Percentiles rank a stretch among this genome's conserved stretches.
phyloP scores from a whole-genome alignment of 2,797 vertebrate genomes.

The Phyllotis vaccarum region DNA sequence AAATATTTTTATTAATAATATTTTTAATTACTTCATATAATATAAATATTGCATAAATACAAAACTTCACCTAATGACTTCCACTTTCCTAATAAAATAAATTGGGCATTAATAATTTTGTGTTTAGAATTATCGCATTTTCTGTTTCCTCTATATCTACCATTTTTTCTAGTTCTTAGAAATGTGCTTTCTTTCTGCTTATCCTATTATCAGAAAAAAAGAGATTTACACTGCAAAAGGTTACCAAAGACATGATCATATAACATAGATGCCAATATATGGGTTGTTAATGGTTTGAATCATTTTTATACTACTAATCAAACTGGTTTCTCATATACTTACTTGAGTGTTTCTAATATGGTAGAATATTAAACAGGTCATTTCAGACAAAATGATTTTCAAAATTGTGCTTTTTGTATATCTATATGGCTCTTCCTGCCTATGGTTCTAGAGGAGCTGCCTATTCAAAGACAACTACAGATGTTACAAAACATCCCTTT shows the following conservation, averaged over 20 bases:
- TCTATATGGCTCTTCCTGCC: background rate
- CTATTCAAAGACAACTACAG: background rate
- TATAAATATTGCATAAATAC: background rate
- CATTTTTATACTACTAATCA: background rate
- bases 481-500: background rate
- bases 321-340: background rate
- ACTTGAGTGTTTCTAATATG: background rate
- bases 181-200: background rate
- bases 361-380: background rate
- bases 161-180: background rate
- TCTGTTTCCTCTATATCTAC: background rate
- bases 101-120: background rate
- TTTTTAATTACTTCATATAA: background rate
- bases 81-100: background rate
- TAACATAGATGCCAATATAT: background rate
- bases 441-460: background rate
- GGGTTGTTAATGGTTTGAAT: background rate
- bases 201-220: background rate
- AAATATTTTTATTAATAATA: too few species aligned
- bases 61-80: too few species aligned
- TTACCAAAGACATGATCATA: background rate
- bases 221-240: fast-evolving
- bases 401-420: background rate
- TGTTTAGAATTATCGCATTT: background rate
- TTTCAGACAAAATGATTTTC: background rate